These are phyloP conservation scores for Diceros bicornis DNA, from an alignment of 2,797 vertebrate genomes.

Conservation along the genomic window DNA sequence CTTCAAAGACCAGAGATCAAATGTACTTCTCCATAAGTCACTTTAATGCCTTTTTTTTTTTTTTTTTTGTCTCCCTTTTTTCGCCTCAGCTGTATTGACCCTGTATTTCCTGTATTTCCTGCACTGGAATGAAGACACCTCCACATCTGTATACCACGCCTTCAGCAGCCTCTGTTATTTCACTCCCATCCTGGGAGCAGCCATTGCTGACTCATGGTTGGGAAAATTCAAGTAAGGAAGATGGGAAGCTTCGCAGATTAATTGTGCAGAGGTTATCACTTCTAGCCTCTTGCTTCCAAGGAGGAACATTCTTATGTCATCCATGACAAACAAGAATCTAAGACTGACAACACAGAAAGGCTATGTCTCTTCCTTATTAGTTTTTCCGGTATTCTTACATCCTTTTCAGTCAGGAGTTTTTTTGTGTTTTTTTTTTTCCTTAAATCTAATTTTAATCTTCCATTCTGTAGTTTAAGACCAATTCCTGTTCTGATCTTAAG, in stretches of 20 bases:
- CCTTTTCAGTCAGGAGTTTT: neutral
- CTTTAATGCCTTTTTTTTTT: neutral
- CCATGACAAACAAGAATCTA: neutral
- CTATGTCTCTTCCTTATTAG: neutral
- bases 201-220: slow-evolving; percentile 98
- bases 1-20: slow-evolving; percentile 48
- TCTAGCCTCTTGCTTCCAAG: slow-evolving; percentile 6
- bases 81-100: slow-evolving; percentile 94
- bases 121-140: slow-evolving; percentile 95
- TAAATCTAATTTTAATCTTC: slow-evolving; percentile 59
- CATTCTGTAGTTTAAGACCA: slow-evolving; percentile 12
- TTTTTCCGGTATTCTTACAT: slow-evolving; percentile 1
- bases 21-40: neutral
- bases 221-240: slow-evolving; percentile 96
- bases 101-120: slow-evolving; percentile 97
- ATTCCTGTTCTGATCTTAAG: slow-evolving; percentile 33
- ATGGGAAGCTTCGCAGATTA: neutral
- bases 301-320: neutral
- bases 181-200: slow-evolving; percentile 96
- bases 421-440: neutral
- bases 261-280: neutral
- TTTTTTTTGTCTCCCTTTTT: slow-evolving; percentile 49
- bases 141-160: slow-evolving; percentile 97
- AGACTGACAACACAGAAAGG: neutral
- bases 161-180: slow-evolving; percentile 98